Evolutionary conservation across 2,113 vertebrate genomes (phyloP), one percentile per base, ranked within the genome.

Genomic region (Macquaria ambigua): DNA sequence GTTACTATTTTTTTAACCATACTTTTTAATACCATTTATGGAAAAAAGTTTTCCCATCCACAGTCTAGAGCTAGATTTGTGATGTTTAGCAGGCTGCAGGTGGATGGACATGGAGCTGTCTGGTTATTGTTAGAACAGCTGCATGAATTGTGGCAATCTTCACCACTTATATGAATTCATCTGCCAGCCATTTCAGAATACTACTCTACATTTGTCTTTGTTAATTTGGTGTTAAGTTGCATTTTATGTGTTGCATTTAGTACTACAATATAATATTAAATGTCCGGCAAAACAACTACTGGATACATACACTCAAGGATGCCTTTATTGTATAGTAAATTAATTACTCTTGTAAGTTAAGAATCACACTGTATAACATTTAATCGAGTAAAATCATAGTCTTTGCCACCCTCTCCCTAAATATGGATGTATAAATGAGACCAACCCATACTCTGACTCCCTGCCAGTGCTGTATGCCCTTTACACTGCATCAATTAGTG

Each of bases 401-500:
- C 55, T 73, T 43, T 74, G 20, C 12, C 21, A 85, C 58, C 34
- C 48, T 72, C 52, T 77, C 21, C 8, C 39, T 58, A 81, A 75
- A 71, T 72, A 56, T 64, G 56, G 37, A 34, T 74, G 25, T 78
- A 63, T 84, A 68, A 90, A 70, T 81, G 82, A 87, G 71, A 72
- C 41, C n/a, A 77, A 66, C 66, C 74, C 46, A 53, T 78, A 91
- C 56, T 66, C 53, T 75, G 77, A 82, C 43, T 89, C 53, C n/a
- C 70, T 82, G 91, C 85, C 81, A 89, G 82, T 64, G 67, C 79
- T 89, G 58, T 37, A 41, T 93, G 86, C 82, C 88, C 90, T 92
- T 93, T 92, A 92, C 91, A 92, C 90, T 84, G 87, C 78, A 93
- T 93, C 92, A 94, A 93, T 94, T 94, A 93, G 92, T 83, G 63